A percentile compares a stretch with the other conserved stretches of the same genome.
These are phyloP conservation scores for Indicator indicator DNA, from an alignment of 2,113 vertebrate species.

Conservation along the genomic window DNA sequence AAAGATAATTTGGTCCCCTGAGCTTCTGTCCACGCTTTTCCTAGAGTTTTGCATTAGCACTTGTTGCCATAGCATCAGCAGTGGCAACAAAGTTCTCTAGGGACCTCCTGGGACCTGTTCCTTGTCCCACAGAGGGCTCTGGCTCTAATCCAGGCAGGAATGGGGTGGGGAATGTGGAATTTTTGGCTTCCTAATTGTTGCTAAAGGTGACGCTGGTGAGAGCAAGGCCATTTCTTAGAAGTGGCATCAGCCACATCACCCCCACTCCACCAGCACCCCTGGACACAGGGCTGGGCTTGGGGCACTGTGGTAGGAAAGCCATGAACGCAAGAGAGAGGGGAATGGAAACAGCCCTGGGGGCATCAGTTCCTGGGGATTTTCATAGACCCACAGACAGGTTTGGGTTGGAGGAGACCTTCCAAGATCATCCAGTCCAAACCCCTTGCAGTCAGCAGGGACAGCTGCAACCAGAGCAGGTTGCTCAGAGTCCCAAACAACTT, in stretches of 20 bases:
- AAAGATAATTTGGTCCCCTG: background rate
- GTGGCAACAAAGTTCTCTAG: background rate
- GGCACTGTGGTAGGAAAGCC: background rate
- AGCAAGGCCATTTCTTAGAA: background rate
- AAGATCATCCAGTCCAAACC: background rate
- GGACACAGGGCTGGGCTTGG: rapidly evolving
- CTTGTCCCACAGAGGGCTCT: background rate
- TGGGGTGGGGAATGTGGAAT: background rate
- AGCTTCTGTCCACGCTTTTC: background rate
- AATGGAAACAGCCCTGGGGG: rapidly evolving
- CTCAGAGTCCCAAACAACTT: background rate
- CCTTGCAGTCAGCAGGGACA: background rate
- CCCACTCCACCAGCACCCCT: background rate
- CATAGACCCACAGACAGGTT: background rate
- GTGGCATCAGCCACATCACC: background rate
- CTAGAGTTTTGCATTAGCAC: background rate
- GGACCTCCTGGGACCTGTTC: background rate
- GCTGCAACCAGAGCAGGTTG: background rate
- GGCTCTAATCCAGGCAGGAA: background rate
- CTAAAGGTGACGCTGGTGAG: rapidly evolving
- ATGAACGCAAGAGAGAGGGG: rapidly evolving
- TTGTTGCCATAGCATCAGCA: conserved; percentile 31
- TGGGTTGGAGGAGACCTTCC: background rate
- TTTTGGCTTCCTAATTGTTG: background rate
- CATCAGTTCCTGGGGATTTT: rapidly evolving